Conservation (phyloP, 2,113 vertebrate genomes). For the Lamprotornis superbus region DNA sequence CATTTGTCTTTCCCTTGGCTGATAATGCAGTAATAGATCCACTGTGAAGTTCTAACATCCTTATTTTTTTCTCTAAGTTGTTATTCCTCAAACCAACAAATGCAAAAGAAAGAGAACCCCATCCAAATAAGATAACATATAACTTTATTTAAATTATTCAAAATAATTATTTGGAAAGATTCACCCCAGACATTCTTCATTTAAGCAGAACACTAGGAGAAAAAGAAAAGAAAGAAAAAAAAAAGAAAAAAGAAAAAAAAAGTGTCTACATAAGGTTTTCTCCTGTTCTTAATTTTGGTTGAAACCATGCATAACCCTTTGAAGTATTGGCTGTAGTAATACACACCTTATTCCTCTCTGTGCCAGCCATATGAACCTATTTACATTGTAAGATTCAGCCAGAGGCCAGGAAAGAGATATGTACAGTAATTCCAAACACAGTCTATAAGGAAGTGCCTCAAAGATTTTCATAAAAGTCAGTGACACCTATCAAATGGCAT, state of each 20-base stretch:
- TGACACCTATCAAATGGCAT: slow-evolving; percentile 69
- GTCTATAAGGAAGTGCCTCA: slow-evolving; percentile 66
- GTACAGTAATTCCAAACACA: slow-evolving; percentile 70
- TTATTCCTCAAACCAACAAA: neutral
- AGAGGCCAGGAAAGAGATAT: slow-evolving; percentile 73
- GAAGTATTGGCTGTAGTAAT: slow-evolving; percentile 64
- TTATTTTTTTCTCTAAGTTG: neutral
- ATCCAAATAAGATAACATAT: neutral
- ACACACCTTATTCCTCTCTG: slow-evolving; percentile 66
- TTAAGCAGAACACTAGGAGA: slow-evolving; percentile 1
- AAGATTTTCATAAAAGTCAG: slow-evolving; percentile 66
- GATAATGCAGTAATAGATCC: neutral
- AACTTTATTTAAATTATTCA: neutral
- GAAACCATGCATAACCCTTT: slow-evolving; percentile 65
- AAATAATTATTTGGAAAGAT: slow-evolving; percentile 15
- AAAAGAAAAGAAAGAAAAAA: neutral
- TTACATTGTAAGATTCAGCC: slow-evolving; percentile 68
- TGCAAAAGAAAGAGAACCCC: neutral
- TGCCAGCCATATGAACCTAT: slow-evolving; percentile 69
- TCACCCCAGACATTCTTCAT: slow-evolving; percentile 43
- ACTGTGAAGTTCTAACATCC: neutral
- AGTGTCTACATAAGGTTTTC: slow-evolving; percentile 42
- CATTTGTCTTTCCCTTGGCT: neutral
- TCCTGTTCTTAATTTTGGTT: slow-evolving; percentile 76
- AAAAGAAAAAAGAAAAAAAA: neutral